Evolutionary conservation across 2,113 vertebrate genomes (phyloP).

Genomic region (Danio rerio): GRCz12tu NC_133187.1:21723001-21723500

Average conservation of each 20-base stretch:
- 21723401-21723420: conserved; percentile 16
- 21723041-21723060: conserved; percentile 6
- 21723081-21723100: not conserved
- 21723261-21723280: conserved; percentile 33
- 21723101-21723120: conserved; percentile 18
- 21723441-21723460: conserved; percentile 34
- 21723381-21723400: not conserved
- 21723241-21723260: conserved; percentile 43
- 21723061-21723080: not conserved
- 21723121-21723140: not conserved
- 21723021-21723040: not conserved
- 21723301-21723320: conserved; percentile 25
- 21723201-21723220: not conserved
- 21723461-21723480: conserved; percentile 41
- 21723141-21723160: not conserved
- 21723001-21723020: not conserved
- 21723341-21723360: conserved; percentile 21
- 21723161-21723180: conserved; percentile 30
- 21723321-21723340: not conserved
- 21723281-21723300: conserved; percentile 41
- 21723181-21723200: not conserved
- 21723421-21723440: conserved; percentile 33
- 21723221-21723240: conserved; percentile 42
- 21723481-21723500: conserved; percentile 23
- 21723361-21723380: not conserved